Percentiles rank a stretch among this genome's conserved stretches.
Conservation (phyloP, 1,140 invertebrate species). For the Drosophila orena region DNA sequence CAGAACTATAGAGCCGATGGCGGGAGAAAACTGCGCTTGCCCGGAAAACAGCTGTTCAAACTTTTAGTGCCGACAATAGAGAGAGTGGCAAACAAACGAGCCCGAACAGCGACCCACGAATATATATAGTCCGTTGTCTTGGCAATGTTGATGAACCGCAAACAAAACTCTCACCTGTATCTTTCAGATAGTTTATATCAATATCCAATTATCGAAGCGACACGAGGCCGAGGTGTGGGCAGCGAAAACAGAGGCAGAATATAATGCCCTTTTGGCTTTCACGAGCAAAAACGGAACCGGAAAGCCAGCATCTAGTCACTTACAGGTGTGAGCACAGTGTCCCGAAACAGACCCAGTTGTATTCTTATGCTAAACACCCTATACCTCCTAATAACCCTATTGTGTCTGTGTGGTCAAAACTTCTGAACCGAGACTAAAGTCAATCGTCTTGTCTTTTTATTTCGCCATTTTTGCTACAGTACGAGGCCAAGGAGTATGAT, state of each 20-base stretch:
- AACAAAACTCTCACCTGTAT: constrained; percentile 70
- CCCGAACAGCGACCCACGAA: constrained; percentile 19
- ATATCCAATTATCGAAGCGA: constrained; percentile 68
- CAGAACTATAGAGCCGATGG: constrained; percentile 6
- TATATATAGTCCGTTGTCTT: constrained; percentile 33
- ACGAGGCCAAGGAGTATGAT: constrained; percentile 50
- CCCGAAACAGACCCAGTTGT: neutral
- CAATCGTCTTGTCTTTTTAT: constrained; percentile 34
- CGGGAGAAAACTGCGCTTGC: constrained; percentile 41
- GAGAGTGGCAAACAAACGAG: neutral
- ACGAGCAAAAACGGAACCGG: neutral
- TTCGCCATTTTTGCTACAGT: constrained; percentile 55
- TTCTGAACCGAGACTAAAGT: constrained; percentile 49
- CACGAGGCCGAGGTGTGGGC: constrained; percentile 55
- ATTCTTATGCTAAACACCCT: neutral
- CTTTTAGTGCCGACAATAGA: constrained; percentile 20
- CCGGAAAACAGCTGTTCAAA: constrained; percentile 55
- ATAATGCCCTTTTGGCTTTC: neutral
- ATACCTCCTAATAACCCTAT: neutral
- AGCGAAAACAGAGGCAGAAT: constrained; percentile 10
- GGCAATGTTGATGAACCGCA: constrained; percentile 71
- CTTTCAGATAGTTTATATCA: constrained; percentile 82
- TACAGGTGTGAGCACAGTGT: constrained; percentile 46
- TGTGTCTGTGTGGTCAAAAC: constrained; percentile 33
- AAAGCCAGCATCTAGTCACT: neutral